A percentile compares a stretch with the other conserved stretches of the same genome.
Conservation (phyloP, 2,797 vertebrate species). For the Pitangus sulphuratus region DNA sequence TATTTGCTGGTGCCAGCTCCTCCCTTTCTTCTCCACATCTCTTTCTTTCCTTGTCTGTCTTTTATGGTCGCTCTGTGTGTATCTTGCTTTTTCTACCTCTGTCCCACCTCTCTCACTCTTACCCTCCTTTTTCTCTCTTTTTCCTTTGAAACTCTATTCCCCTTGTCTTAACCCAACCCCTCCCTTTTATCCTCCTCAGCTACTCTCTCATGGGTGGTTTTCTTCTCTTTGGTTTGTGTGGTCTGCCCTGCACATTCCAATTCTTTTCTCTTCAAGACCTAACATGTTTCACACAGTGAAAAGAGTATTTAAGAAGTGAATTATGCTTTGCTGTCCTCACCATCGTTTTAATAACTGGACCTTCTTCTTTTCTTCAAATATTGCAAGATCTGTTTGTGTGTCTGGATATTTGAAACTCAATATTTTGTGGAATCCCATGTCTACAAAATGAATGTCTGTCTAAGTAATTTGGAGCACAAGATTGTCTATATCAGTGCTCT, state of each 20-base stretch:
- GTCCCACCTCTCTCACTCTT: slow-evolving; percentile 1
- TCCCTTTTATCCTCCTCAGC: slow-evolving; percentile 42
- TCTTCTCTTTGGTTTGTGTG: slow-evolving; percentile 59
- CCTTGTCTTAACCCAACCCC: slow-evolving; percentile 27
- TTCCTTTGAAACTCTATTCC: slow-evolving; percentile 47
- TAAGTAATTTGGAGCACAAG: neutral
- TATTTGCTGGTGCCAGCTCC: slow-evolving; percentile 12
- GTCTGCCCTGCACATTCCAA: slow-evolving; percentile 67
- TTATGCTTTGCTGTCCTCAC: slow-evolving; percentile 33
- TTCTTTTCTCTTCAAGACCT: slow-evolving; percentile 66
- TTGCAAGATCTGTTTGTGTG: neutral
- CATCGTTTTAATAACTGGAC: slow-evolving; percentile 37
- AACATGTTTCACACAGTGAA: slow-evolving; percentile 58
- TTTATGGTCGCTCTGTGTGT: neutral
- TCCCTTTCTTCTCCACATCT: neutral
- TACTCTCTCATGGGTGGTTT: slow-evolving; percentile 57
- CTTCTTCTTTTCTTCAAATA: neutral
- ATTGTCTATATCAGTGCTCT: neutral
- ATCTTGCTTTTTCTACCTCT: slow-evolving; percentile 11
- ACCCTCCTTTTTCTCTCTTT: slow-evolving; percentile 7
- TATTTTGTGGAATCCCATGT: neutral
- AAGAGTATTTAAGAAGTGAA: slow-evolving; percentile 37
- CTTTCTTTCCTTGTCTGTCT: neutral
- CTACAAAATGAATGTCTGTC: neutral
- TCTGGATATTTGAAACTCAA: neutral